Evolutionary conservation across 1,140 invertebrate species (phyloP), one percentile per base, ranked within the genome.

Genomic region (Drosophila busckii): DNA sequence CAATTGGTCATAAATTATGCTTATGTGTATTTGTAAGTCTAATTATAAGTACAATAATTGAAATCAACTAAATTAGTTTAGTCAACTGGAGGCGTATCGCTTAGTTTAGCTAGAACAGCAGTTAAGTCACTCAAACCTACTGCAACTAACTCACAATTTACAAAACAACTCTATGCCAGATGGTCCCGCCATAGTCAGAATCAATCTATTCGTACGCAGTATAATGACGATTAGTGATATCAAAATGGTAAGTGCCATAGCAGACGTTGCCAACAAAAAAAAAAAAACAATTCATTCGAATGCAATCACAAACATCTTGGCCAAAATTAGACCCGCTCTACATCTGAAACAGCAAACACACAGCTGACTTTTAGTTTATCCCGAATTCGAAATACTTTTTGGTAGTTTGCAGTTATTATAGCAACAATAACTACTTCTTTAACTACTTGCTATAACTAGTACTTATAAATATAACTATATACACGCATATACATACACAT

Each of bases 171-270:
- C 67, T 82, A 90, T 92, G 64, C 89, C 92, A 95, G 94, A 95
- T 94, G 95, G 94, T 89, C 94, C 95, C 88, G 94, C 95, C 87
- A 92, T 96, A 91, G 94, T 96, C 89, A 93, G 92, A 90, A 95
- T 98, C 90, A 98, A 98, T 93, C 93, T 97, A 90, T 97, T 96
- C 92, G 94, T 98, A 88, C 92, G 96, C 91, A 96, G 94, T 92
- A 97, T 98, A 89, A 95, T 94, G 87, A 97, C 96, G 88, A 97
- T 98, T 91, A 97, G 96, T 93, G 96, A 98, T 93, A 97, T 97
- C 90, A 97, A 97, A 91, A 97, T 97, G 96, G 95, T 96, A 95
- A 96, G 94, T 94, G 25, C 22, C 50, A 26, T 40, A 45, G 23
- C 34, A 48, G 29, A 48, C 34, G 40, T 23, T 28, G 29, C 38